Percentiles rank a stretch among this genome's conserved stretches.
Evolutionary conservation across 2,797 vertebrate species (phyloP).

Genomic region (Buceros bicornis): DNA sequence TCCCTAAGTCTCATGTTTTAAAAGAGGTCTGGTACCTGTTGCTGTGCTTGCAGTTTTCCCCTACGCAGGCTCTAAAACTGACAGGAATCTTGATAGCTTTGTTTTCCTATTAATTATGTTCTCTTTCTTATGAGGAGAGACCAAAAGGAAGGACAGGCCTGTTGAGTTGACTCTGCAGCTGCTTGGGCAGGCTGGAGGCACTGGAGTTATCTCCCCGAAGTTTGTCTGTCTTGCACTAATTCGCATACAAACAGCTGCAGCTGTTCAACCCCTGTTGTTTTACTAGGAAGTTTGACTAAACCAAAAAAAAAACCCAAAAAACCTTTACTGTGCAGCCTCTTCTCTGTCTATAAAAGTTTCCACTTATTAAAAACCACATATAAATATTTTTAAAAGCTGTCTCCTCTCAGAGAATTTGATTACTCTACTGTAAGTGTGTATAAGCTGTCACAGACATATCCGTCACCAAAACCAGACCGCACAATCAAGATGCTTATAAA

Average conservation of each 20-base stretch:
- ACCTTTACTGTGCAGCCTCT: not conserved
- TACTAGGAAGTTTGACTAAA: slow-evolving; percentile 26
- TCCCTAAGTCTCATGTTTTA: not conserved
- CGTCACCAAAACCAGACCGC: slow-evolving; percentile 24
- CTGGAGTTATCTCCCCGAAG: not conserved
- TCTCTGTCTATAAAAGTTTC: not conserved
- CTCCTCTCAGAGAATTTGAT: slow-evolving; percentile 28
- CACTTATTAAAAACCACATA: not conserved
- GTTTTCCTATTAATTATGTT: not conserved
- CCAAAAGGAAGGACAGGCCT: not conserved
- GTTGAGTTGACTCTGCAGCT: not conserved
- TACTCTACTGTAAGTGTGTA: slow-evolving; percentile 1
- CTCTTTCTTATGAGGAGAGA: not conserved
- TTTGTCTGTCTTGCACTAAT: not conserved
- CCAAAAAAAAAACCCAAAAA: not conserved
- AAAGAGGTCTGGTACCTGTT: not conserved
- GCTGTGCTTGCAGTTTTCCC: not conserved
- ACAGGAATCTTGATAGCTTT: not conserved
- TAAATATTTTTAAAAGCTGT: slow-evolving; percentile 58
- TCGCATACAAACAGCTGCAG: not conserved
- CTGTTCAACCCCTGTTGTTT: slow-evolving; percentile 1
- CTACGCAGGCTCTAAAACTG: not conserved
- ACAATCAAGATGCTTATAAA: slow-evolving; percentile 31
- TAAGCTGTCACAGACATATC: not conserved
- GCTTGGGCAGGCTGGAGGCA: not conserved